A percentile compares a stretch with the other conserved stretches of the same genome.
phyloP scores from a whole-genome alignment of 2,113 vertebrate species.

The Pycnonotus jocosus region DNA sequence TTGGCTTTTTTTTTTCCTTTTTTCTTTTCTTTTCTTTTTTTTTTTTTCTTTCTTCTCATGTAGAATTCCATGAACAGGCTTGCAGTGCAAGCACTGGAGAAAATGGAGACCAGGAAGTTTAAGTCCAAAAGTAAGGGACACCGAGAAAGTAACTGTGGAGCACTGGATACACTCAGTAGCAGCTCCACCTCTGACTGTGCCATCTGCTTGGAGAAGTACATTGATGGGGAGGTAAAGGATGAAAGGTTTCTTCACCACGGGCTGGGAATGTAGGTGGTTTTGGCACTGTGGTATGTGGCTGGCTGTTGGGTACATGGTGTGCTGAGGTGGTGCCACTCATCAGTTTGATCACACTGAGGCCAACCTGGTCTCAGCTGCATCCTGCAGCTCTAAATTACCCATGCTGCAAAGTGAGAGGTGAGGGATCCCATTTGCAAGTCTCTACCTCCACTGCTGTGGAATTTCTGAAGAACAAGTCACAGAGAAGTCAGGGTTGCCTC shows the following conservation, averaged over 20 bases:
- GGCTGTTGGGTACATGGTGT: background rate
- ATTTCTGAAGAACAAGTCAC: background rate
- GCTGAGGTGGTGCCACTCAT: background rate
- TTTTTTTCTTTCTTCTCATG: background rate
- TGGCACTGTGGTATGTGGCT: background rate
- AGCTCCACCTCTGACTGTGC: conserved; percentile 98
- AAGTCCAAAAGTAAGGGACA: conserved; percentile 90
- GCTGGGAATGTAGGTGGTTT: background rate
- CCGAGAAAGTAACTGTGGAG: conserved; percentile 85
- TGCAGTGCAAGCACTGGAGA: conserved; percentile 94
- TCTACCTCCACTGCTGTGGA: background rate
- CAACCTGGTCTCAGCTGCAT: background rate
- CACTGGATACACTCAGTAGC: conserved; percentile 92
- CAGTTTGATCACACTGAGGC: background rate
- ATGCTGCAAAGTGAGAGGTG: background rate
- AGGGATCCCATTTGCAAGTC: background rate
- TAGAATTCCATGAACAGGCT: conserved; percentile 98
- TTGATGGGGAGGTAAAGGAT: conserved; percentile 90
- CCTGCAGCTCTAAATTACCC: background rate
- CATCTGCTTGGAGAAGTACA: conserved; percentile 98
- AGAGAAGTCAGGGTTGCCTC: background rate
- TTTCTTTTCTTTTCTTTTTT: no score
- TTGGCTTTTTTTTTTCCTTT: background rate
- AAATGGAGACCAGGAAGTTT: conserved; percentile 98
- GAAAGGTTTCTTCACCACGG: background rate